Percentiles rank a stretch among this genome's conserved stretches.
Evolutionary conservation across 2,797 vertebrate species (phyloP).

Genomic region (Delichon dasypus): DNA sequence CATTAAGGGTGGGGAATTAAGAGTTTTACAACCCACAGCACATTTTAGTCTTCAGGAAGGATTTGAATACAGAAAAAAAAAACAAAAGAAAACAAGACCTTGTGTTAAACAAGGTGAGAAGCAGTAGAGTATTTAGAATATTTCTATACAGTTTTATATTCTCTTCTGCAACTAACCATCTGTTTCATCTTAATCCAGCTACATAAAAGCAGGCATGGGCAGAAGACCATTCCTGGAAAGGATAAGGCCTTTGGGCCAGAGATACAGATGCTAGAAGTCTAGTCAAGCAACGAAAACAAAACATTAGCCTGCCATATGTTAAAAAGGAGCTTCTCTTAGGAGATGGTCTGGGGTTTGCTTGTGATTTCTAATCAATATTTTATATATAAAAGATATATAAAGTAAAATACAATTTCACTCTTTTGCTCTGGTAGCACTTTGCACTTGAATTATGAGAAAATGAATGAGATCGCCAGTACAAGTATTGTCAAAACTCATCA

Average conservation of each 20-base stretch:
- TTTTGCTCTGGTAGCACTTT: neutral
- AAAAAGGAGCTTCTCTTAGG: neutral
- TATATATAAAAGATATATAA: neutral
- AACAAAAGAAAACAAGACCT: neutral
- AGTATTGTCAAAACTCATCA: neutral
- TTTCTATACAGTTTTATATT: neutral
- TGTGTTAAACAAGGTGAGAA: neutral
- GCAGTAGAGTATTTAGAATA: neutral
- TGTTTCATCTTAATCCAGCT: constrained; percentile 12
- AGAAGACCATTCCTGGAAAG: constrained; percentile 22
- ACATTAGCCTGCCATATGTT: neutral
- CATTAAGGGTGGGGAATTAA: constrained; percentile 39
- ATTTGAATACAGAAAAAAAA: neutral
- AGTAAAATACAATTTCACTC: neutral
- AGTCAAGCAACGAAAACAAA: neutral
- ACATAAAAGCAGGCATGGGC: neutral
- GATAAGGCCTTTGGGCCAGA: neutral
- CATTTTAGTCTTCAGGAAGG: constrained; percentile 5
- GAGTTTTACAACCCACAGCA: constrained; percentile 26
- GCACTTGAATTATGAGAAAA: neutral
- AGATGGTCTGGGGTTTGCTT: neutral
- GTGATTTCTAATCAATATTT: neutral
- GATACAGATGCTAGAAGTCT: neutral
- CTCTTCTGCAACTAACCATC: neutral
- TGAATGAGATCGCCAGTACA: neutral